phyloP scores from a whole-genome alignment of 2,888 invertebrate genomes.

The Byasa hedistus region DNA sequence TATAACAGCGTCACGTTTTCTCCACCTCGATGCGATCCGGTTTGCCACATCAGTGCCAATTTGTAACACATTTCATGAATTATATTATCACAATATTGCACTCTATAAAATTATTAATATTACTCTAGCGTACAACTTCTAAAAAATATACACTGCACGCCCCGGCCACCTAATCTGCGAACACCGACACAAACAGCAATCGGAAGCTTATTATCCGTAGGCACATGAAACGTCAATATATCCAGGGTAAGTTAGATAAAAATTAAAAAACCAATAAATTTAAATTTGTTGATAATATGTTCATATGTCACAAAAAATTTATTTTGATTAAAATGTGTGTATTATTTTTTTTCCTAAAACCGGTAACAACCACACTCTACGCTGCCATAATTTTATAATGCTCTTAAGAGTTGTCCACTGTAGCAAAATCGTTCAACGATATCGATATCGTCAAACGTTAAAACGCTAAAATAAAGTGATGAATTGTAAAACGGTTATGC shows the following conservation, averaged over 20 bases:
- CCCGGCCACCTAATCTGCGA: conserved; percentile 56
- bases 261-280: conserved; percentile 11
- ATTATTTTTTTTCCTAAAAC: conserved; percentile 15
- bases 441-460: background rate
- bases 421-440: background rate
- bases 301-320: conserved; percentile 13
- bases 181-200: conserved; percentile 62
- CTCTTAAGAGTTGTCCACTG: conserved; percentile 4
- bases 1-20: conserved; percentile 73
- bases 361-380: conserved; percentile 22
- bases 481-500: background rate
- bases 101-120: conserved; percentile 44
- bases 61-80: conserved; percentile 59
- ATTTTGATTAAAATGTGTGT: conserved; percentile 16
- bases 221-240: conserved; percentile 69
- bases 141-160: conserved; percentile 48
- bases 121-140: conserved; percentile 24
- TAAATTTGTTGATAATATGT: background rate
- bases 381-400: conserved; percentile 27
- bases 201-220: conserved; percentile 56
- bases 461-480: too few relatives aligned
- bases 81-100: conserved; percentile 42
- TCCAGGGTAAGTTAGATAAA: conserved; percentile 53
- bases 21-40: conserved; percentile 68
- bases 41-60: conserved; percentile 75